phyloP scores from a whole-genome alignment of 1,140 invertebrate species.

The Coelopa frigida region DNA sequence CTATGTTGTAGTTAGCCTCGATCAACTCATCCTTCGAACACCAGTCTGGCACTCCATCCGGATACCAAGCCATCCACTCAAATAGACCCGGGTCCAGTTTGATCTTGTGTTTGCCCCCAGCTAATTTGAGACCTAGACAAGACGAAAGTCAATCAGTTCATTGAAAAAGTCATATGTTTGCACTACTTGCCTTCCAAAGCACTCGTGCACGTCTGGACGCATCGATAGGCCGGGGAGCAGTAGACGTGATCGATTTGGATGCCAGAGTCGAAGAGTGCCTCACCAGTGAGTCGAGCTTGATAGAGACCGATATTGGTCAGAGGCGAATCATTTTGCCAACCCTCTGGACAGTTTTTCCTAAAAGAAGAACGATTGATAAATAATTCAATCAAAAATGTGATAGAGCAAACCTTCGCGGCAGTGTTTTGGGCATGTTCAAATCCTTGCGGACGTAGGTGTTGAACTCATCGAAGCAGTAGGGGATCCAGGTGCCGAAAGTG shows the following conservation, averaged over 20 bases:
- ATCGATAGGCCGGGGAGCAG: slow-evolving; percentile 80
- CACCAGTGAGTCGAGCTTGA: slow-evolving; percentile 68
- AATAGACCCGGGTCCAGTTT: slow-evolving; percentile 82
- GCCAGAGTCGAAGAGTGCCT: slow-evolving; percentile 62
- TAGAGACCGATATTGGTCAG: slow-evolving; percentile 73
- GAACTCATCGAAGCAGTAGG: slow-evolving; percentile 74
- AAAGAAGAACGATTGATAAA: neutral
- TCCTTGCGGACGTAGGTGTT: slow-evolving; percentile 74
- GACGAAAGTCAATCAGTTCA: neutral
- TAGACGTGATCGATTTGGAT: slow-evolving; percentile 67
- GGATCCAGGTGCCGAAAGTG: slow-evolving; percentile 81
- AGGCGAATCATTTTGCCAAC: slow-evolving; percentile 76
- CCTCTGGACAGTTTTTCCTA: slow-evolving; percentile 52
- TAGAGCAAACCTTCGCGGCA: slow-evolving; percentile 48
- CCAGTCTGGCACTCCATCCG: slow-evolving; percentile 69
- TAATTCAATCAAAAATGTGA: slow-evolving; percentile 1
- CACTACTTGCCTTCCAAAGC: slow-evolving; percentile 52
- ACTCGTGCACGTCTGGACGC: slow-evolving; percentile 79
- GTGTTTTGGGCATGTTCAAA: slow-evolving; percentile 76
- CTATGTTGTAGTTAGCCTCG: slow-evolving; percentile 69
- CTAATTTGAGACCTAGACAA: slow-evolving; percentile 22
- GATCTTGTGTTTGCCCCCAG: slow-evolving; percentile 46
- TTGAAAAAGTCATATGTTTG: neutral
- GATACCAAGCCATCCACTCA: slow-evolving; percentile 90
- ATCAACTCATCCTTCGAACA: slow-evolving; percentile 66